Conservation (phyloP, 2,113 vertebrate genomes). For the Aegypius monachus region DNA sequence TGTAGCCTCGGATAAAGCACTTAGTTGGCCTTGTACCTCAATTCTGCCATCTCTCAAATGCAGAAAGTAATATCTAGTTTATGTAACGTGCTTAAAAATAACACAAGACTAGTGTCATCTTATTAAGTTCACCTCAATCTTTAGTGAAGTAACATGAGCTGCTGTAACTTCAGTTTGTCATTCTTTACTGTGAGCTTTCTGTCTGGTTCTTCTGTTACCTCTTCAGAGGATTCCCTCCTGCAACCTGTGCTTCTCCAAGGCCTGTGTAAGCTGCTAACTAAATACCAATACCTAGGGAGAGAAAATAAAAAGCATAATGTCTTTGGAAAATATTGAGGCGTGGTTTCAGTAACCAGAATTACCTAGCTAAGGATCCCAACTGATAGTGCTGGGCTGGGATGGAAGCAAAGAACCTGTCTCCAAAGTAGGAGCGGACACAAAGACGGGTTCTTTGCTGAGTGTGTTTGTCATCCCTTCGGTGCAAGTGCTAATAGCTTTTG, state of each 20-base stretch:
- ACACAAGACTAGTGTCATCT: neutral
- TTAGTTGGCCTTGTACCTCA: neutral
- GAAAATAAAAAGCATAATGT: neutral
- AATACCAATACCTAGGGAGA: neutral
- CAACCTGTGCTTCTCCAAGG: neutral
- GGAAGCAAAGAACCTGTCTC: neutral
- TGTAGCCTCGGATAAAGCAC: neutral
- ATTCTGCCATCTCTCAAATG: neutral
- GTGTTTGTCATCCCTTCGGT: neutral
- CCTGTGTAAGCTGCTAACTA: neutral
- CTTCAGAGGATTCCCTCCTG: neutral
- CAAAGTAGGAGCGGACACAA: neutral
- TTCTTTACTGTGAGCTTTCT: neutral
- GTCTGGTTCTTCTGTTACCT: neutral
- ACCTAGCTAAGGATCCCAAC: neutral
- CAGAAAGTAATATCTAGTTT: neutral
- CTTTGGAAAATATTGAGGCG: neutral
- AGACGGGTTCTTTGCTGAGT: neutral
- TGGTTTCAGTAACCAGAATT: neutral
- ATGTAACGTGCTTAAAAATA: neutral
- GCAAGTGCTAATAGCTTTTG: neutral
- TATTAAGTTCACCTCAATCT: neutral
- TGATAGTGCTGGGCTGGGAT: neutral
- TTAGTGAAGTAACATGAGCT: neutral
- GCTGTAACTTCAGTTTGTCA: neutral